Base-by-base conservation (phyloP, 1,140 invertebrate species). In the Trachymyrmex septentrionalis region DNA sequence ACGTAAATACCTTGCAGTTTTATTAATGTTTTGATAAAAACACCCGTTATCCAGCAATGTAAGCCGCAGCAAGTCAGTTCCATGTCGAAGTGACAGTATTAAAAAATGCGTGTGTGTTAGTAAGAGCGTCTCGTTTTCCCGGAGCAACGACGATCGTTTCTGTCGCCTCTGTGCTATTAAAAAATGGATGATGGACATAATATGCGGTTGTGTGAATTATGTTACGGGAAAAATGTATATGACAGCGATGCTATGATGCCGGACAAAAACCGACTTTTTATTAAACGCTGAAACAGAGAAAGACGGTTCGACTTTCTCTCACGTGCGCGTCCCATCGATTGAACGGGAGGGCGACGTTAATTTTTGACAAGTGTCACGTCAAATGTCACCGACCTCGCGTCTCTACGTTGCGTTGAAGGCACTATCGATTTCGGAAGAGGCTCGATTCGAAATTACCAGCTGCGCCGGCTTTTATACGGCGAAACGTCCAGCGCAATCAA, bases 291-390 rank as follows among this genome's bases (percentile, higher is more conserved):
- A 59, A 64, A 64, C 59, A 50, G 5, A 48, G 14, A 53, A 73
- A 73, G 69, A 59, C 53, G n/a, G 21, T 19, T 19, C 50, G 78
- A 10, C 21, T 57, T 12, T 57, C 24, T 82, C 19, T 21, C 66
- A 16, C 14, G 48, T 12, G 4, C 78, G 34, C 16, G 16, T 27
- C 64, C 5, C 5, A 72, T 71, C 63, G 38, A 50, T 69, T 63
- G 63, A 55, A 55, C 30, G 77, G 5, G 14, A 30, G 48, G 30
- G 44, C 50, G 38, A 57, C 38, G 27, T 87, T 66, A 72, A 77
- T 78, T 85, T 89, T 89, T 89, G 86, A 88, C 86, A 73, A 85
- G 66, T 73, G 34, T 73, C 63, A 48, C 87, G 21, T 64, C 38
- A 50, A 24, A n/a, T 78, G 34, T 34, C 50, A 27, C 38, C 55